A percentile compares a stretch with the other conserved stretches of the same genome.
Conservation (phyloP, 2,113 vertebrate genomes). For the Ctenomys sociabilis region DNA sequence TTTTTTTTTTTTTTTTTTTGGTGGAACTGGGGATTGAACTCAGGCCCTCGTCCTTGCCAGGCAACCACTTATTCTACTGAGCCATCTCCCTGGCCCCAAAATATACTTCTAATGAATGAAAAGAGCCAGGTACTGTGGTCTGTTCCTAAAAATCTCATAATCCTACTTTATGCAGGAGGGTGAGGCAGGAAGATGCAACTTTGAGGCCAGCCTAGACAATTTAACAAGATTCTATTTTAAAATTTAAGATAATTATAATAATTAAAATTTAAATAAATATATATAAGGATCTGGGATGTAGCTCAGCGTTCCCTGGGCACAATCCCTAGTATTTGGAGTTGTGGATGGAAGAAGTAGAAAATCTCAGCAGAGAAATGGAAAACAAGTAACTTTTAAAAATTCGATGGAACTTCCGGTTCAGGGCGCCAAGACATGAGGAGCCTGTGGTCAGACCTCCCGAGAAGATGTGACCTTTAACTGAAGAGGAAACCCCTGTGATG, state of each 20-base stretch:
- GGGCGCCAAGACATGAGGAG: neutral
- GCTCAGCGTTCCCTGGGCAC: neutral
- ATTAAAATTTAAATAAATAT: no score
- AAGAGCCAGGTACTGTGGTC: neutral
- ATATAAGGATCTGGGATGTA: neutral
- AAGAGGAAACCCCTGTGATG: slow-evolving; percentile 93
- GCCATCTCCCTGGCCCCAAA: no score
- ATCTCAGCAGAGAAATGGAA: slow-evolving; percentile 17
- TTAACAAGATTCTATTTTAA: neutral
- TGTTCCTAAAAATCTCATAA: neutral
- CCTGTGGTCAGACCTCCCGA: neutral
- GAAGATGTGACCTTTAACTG: slow-evolving; percentile 94
- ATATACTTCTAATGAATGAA: neutral
- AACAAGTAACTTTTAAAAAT: neutral
- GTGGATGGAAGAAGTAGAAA: neutral
- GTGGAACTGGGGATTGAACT: no score
- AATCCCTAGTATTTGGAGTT: neutral
- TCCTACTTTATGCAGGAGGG: neutral
- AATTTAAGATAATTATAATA: no score
- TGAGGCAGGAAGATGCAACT: neutral
- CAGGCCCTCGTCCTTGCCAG: no score
- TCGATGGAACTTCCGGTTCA: slow-evolving; percentile 68
- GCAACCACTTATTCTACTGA: no score
- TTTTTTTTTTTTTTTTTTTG: no score
- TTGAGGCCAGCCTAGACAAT: neutral